phyloP scores from a whole-genome alignment of 2,888 invertebrate species.

The Hirtodrosophila histrioides region DNA sequence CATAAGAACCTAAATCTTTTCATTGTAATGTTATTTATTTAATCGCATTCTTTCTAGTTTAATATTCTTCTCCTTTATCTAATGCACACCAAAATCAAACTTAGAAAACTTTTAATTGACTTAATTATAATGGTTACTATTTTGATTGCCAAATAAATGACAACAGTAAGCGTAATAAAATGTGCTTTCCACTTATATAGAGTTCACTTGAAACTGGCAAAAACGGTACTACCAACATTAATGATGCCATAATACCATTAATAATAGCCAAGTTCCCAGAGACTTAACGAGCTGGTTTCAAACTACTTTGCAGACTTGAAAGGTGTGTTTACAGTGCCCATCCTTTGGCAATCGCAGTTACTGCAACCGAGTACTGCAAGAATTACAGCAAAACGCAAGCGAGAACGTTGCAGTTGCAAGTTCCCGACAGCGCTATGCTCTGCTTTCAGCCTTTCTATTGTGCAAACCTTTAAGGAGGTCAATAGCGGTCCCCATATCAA shows the following conservation, averaged over 20 bases:
- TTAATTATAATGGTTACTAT: conserved; percentile 18
- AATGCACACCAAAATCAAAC: background rate
- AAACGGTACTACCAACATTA: conserved; percentile 23
- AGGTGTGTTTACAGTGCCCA: conserved; percentile 38
- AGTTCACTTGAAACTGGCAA: background rate
- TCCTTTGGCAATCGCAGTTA: conserved; percentile 34
- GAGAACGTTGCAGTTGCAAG: no score
- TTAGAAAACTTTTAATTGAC: conserved; percentile 19
- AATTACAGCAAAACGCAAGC: background rate
- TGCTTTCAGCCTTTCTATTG: no score
- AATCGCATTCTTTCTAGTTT: no score
- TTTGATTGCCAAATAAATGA: conserved; percentile 18
- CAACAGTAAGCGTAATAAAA: conserved; percentile 27
- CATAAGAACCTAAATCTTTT: no score
- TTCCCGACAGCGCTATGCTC: no score
- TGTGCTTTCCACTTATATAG: conserved; percentile 28
- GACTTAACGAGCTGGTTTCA: conserved; percentile 24
- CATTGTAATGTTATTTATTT: no score
- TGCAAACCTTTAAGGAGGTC: no score
- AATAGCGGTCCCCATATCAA: no score
- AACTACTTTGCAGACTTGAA: conserved; percentile 20
- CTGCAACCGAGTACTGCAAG: conserved; percentile 14
- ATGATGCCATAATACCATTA: conserved; percentile 28
- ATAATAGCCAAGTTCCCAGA: conserved; percentile 28
- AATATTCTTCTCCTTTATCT: no score